Evolutionary conservation across 2,797 vertebrate species (phyloP).

Genomic region (Lepilemur septentrionalis): DNA sequence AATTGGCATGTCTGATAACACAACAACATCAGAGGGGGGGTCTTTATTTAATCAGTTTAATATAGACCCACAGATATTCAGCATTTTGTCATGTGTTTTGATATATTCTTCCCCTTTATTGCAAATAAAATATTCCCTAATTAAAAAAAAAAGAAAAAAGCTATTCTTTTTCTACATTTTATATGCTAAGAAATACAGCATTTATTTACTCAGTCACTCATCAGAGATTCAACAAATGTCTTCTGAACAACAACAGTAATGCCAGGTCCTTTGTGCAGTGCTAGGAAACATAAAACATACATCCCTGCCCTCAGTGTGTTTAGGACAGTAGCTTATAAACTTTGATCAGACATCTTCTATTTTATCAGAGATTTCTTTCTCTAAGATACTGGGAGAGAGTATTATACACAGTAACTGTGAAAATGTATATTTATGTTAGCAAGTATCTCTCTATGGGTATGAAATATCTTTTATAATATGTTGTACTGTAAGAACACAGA

Average conservation of each 20-base stretch:
- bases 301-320: background rate
- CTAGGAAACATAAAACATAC: background rate
- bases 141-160: background rate
- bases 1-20: background rate
- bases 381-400: background rate
- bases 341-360: background rate
- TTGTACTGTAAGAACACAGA: background rate
- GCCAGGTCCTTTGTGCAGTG: background rate
- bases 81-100: background rate
- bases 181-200: background rate
- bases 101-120: background rate
- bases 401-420: background rate
- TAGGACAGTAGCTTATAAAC: background rate
- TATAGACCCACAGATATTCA: background rate
- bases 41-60: background rate
- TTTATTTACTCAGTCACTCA: background rate
- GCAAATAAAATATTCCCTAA: background rate
- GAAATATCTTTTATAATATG: background rate
- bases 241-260: background rate
- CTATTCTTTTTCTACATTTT: background rate
- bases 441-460: background rate
- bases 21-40: background rate
- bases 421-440: background rate
- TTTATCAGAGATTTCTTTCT: background rate
- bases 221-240: background rate